A percentile compares a stretch with the other conserved stretches of the same genome.
Conservation (phyloP, 2,888 invertebrate species). For the Pecten maximus region DNA sequence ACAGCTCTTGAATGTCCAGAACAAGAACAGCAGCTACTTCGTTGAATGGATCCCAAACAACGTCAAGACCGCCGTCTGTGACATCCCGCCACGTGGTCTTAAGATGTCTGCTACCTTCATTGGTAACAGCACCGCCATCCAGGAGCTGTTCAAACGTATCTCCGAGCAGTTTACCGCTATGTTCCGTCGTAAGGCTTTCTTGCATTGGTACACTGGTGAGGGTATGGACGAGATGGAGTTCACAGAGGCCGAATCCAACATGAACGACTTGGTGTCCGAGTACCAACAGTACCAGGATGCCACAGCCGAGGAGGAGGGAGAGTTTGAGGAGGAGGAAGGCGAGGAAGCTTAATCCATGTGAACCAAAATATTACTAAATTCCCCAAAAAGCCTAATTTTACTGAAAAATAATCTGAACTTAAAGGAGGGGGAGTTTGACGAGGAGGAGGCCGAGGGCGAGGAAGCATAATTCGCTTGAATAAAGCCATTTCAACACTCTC, state of each 20-base stretch:
- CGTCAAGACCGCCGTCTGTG: constrained; percentile 77
- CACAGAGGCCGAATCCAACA: constrained; percentile 95
- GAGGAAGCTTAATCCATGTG: neutral
- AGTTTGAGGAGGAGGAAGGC: constrained; percentile 42
- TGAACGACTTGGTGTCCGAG: constrained; percentile 86
- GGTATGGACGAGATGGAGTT: constrained; percentile 96
- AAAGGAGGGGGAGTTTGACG: no score
- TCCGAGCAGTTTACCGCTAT: constrained; percentile 88
- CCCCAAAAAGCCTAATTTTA: no score
- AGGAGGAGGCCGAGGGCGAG: no score
- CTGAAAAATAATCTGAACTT: no score
- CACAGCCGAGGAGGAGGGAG: constrained; percentile 85
- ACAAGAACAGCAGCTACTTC: constrained; percentile 80
- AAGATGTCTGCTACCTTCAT: constrained; percentile 78
- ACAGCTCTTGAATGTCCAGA: constrained; percentile 92
- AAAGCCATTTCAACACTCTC: no score
- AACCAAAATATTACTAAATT: no score
- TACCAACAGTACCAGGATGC: constrained; percentile 78
- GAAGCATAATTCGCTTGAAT: no score
- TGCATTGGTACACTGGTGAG: constrained; percentile 98
- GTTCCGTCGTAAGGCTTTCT: constrained; percentile 97
- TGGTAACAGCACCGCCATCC: constrained; percentile 81
- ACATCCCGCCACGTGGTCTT: constrained; percentile 77
- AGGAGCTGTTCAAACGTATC: constrained; percentile 79
- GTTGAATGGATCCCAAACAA: constrained; percentile 81